Conservation (phyloP, 2,113 vertebrate genomes). For the Strix aluco region DNA sequence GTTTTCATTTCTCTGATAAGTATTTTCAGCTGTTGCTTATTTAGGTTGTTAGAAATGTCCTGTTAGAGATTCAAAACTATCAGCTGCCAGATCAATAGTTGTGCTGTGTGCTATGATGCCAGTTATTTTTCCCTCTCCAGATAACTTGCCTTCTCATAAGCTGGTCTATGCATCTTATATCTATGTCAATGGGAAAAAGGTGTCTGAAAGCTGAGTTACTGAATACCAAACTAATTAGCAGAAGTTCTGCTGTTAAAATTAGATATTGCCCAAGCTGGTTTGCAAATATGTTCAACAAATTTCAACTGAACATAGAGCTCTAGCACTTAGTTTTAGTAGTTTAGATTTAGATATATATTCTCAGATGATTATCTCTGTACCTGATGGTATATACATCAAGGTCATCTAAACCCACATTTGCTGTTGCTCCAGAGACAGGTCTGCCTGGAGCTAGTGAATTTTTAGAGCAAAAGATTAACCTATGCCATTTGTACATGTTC, state of each 20-base stretch:
- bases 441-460: constrained; percentile 14
- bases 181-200: background rate
- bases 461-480: constrained; percentile 39
- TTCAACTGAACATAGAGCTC: background rate
- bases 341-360: background rate
- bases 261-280: constrained; percentile 9
- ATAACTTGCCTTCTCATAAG: background rate
- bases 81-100: background rate
- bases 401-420: background rate
- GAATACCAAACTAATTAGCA: constrained; percentile 35
- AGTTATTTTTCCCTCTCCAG: background rate
- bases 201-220: background rate
- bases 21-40: background rate
- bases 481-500: background rate
- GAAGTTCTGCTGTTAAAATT: constrained; percentile 44
- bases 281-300: constrained; percentile 7
- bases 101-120: background rate
- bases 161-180: background rate
- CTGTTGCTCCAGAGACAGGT: background rate
- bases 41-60: background rate
- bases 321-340: background rate
- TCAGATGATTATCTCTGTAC: background rate
- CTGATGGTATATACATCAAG: background rate
- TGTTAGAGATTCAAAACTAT: background rate
- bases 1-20: background rate